Evolutionary conservation across 2,113 vertebrate species (phyloP).

Genomic region (Rhizomys pruinosus): DNA sequence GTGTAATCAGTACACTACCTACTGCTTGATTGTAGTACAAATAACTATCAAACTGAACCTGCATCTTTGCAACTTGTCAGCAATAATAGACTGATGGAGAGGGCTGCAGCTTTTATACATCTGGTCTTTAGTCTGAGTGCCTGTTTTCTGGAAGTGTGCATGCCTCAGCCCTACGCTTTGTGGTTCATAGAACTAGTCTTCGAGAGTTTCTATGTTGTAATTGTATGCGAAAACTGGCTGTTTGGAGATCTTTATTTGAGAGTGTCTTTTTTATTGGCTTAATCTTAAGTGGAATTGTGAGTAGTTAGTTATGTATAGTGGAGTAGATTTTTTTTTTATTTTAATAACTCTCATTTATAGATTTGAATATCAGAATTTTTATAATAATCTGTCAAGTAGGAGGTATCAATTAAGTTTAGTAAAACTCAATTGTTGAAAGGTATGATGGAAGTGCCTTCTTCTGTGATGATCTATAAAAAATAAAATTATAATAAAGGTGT

Average conservation of each 20-base stretch:
- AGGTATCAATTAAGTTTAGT: conserved; percentile 7
- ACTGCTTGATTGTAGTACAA: background rate
- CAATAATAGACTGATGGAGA: background rate
- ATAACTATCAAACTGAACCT: background rate
- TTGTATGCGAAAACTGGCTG: too few species aligned
- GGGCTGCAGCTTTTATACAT: background rate
- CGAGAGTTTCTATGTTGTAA: too few species aligned
- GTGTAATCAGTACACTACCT: background rate
- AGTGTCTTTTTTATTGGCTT: too few species aligned
- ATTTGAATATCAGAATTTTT: too few species aligned
- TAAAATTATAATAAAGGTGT: conserved; percentile 12
- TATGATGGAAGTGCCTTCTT: conserved; percentile 11
- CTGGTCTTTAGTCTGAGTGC: conserved; percentile 9
- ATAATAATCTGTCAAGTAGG: too few species aligned
- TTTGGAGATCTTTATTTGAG: too few species aligned
- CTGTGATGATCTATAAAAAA: conserved; percentile 55
- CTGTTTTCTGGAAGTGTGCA: background rate
- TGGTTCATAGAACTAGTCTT: too few species aligned
- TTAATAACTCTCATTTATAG: too few species aligned
- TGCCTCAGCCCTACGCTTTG: too few species aligned
- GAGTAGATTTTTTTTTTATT: too few species aligned
- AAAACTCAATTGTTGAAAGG: conserved; percentile 25
- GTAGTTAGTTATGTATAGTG: too few species aligned
- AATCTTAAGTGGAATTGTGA: too few species aligned
- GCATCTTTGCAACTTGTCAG: background rate